Evolutionary conservation across 37 sponge, comb jelly and placozoan genomes (phyloP).

Genomic region (Halichondria panicea): DNA sequence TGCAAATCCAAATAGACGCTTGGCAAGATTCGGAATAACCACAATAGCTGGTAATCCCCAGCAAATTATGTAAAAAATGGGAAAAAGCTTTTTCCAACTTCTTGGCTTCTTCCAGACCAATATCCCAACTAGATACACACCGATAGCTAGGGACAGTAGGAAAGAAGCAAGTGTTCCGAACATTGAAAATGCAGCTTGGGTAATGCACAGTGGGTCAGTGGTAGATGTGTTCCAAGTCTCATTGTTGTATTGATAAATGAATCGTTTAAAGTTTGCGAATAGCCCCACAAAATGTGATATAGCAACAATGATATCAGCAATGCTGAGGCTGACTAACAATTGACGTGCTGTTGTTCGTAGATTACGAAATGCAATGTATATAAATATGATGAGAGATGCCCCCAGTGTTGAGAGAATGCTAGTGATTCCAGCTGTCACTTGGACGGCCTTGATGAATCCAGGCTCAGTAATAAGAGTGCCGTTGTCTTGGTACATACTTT

Average conservation of each 20-base stretch:
- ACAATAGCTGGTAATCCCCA: slow-evolving; percentile 39
- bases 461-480: neutral
- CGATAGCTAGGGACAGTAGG: slow-evolving; percentile 52
- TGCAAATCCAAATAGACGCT: slow-evolving; percentile 23
- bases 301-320: slow-evolving; percentile 54
- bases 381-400: slow-evolving; percentile 53
- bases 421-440: slow-evolving; percentile 20
- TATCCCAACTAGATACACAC: slow-evolving; percentile 48
- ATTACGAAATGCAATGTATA: slow-evolving; percentile 50
- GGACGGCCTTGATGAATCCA: neutral
- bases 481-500: too few relatives aligned
- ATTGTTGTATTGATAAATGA: neutral
- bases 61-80: slow-evolving; percentile 17
- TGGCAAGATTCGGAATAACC: neutral
- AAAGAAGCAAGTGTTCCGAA: slow-evolving; percentile 45
- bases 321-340: slow-evolving; percentile 59
- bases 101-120: neutral
- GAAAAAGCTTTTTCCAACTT: neutral
- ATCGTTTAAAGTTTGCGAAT: slow-evolving; percentile 25
- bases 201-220: neutral
- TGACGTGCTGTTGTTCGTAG: slow-evolving; percentile 53
- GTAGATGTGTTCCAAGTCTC: neutral
- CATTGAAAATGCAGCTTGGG: slow-evolving; percentile 39
- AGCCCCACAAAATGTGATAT: slow-evolving; percentile 39
- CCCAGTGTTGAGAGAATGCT: slow-evolving; percentile 60